A percentile compares a stretch with the other conserved stretches of the same genome.
These are phyloP conservation scores for Tauraco hartlaubi DNA, from an alignment of 2,797 vertebrate species.

Conservation along the genomic window DNA sequence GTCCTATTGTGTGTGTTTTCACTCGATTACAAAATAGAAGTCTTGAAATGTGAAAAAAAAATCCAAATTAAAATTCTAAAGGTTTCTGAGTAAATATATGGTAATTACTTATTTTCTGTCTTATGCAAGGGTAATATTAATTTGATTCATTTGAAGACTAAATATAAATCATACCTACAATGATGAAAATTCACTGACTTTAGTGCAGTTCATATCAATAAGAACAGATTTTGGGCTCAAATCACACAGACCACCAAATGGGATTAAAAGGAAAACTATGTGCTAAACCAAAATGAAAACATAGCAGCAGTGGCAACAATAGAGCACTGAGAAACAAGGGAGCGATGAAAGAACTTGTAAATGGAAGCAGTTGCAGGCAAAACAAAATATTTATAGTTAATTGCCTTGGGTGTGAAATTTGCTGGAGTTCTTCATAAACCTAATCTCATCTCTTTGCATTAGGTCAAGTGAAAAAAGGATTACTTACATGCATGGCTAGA, in stretches of 20 bases:
- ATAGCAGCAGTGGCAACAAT: conserved; percentile 53
- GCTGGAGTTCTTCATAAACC: conserved; percentile 13
- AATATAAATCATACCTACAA: not conserved
- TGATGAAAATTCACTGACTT: not conserved
- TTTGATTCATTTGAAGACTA: not conserved
- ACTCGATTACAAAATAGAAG: not conserved
- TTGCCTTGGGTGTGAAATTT: conserved; percentile 35
- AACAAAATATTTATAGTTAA: conserved; percentile 64
- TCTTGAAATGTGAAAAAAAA: not conserved
- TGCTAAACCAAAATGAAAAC: conserved; percentile 56
- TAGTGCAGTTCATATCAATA: not conserved
- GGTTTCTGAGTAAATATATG: not conserved
- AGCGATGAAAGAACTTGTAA: not conserved
- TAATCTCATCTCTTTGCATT: conserved; percentile 5
- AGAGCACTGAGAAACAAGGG: conserved; percentile 32
- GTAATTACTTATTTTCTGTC: not conserved
- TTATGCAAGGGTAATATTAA: not conserved
- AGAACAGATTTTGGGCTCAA: not conserved
- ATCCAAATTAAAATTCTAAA: not conserved
- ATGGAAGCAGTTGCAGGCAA: conserved; percentile 4
- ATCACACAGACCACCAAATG: not conserved
- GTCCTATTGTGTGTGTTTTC: not conserved
- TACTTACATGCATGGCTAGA: conserved; percentile 99
- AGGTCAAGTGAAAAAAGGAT: conserved; percentile 42
- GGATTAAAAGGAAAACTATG: conserved; percentile 30